A percentile compares a stretch with the other conserved stretches of the same genome.
Conservation (phyloP, 1,140 invertebrate species). For the Drosophila nigrodunni region DNA sequence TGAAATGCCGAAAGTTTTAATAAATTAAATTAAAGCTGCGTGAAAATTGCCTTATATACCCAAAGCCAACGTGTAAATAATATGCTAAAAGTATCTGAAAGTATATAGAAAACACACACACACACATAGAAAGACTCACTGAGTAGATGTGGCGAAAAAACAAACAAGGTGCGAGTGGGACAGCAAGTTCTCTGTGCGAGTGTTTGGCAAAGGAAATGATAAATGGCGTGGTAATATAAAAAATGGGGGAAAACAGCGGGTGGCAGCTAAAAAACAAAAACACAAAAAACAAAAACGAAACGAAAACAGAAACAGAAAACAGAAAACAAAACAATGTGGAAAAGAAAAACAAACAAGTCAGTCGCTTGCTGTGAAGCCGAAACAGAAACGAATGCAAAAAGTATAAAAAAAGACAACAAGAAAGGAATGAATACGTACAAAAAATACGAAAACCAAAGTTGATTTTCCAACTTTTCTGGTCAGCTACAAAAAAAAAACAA, state of each 20-base stretch:
- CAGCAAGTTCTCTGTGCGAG: conserved; percentile 41
- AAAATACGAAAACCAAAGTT: conserved; percentile 56
- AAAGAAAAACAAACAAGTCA: conserved; percentile 52
- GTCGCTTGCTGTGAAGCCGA: conserved; percentile 44
- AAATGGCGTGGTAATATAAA: conserved; percentile 84
- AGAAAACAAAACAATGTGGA: conserved; percentile 40
- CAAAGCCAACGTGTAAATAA: conserved; percentile 57
- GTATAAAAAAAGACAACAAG: neutral
- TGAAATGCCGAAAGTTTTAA: conserved; percentile 62
- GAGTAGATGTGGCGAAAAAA: conserved; percentile 16
- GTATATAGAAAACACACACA: conserved; percentile 49
- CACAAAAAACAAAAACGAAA: conserved; percentile 49
- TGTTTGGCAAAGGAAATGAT: conserved; percentile 79
- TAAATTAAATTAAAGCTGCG: conserved; percentile 82
- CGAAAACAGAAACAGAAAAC: conserved; percentile 44
- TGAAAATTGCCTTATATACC: conserved; percentile 77
- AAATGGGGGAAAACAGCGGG: conserved; percentile 79
- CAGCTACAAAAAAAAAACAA: conserved; percentile 35
- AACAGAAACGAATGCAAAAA: conserved; percentile 38
- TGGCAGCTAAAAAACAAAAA: conserved; percentile 61
- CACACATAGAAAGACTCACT: conserved; percentile 8
- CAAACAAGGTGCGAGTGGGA: conserved; percentile 35
- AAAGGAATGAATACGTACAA: conserved; percentile 43
- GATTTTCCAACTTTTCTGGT: conserved; percentile 69
- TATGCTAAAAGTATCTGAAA: conserved; percentile 40